phyloP scores from a whole-genome alignment of 2,113 vertebrate genomes.

The Hemibagrus wyckioides region DNA sequence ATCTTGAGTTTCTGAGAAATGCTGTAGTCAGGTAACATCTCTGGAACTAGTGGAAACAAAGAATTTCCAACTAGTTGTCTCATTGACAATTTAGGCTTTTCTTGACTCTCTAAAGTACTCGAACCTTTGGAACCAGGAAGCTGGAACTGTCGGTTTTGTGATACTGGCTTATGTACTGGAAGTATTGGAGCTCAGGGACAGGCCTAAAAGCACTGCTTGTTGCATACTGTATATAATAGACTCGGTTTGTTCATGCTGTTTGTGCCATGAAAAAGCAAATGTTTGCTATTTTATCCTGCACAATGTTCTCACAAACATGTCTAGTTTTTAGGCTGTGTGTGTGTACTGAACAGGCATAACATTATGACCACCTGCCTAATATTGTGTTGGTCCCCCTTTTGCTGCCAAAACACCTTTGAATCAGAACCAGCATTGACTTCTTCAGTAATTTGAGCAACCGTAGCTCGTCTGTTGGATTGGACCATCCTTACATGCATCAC shows the following conservation, averaged over 20 bases:
- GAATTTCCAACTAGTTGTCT: background rate
- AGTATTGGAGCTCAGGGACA: background rate
- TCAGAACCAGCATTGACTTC: too few species aligned
- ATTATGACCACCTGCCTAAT: too few species aligned
- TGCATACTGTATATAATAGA: background rate
- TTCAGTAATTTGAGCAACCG: too few species aligned
- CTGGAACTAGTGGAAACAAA: background rate
- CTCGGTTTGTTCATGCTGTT: background rate
- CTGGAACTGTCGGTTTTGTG: background rate
- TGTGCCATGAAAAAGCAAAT: background rate
- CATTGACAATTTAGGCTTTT: too few species aligned
- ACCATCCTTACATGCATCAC: too few species aligned
- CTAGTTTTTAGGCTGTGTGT: background rate
- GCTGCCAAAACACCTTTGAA: too few species aligned
- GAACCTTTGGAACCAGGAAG: too few species aligned
- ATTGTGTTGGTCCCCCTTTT: too few species aligned
- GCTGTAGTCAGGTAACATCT: background rate
- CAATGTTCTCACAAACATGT: background rate
- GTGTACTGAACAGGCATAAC: too few species aligned
- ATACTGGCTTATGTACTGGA: background rate
- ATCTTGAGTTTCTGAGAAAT: background rate
- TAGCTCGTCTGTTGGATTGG: too few species aligned
- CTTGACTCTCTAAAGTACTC: background rate
- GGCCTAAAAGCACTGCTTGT: background rate
- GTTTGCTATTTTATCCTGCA: too few species aligned